Evolutionary conservation across 2,113 vertebrate species (phyloP), one percentile per base, ranked within the genome.

Genomic region (Sprattus sprattus): DNA sequence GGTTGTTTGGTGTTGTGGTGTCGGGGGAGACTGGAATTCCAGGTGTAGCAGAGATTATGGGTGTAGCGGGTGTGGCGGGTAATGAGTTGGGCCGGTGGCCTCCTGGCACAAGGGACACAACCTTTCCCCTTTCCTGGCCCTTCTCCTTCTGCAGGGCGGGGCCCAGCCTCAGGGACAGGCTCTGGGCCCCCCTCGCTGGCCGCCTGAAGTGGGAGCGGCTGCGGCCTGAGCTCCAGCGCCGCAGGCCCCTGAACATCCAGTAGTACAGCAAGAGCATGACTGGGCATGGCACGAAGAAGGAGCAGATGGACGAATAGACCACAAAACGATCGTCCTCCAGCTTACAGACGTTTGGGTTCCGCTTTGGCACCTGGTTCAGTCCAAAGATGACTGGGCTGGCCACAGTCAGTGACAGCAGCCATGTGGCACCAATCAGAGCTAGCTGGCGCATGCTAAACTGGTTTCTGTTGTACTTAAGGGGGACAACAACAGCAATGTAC

Each of bases 231-330:
- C 95, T 93, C 95, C 95, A 95, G 1, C 90, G 92, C 54, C 86
- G 87, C 54, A 95, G 88, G 11, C 95, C 94, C 2, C 91, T 91
- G 85, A 95, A 95, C 90, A 95, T 95, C 91, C 94, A 93, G 83
- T 95, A 95, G 88, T 95, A 95, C 10, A 95, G 90, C 83, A 94
- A 86, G 54, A 95, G 93, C 95, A 95, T 95, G 80, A 95, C 85
- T 0, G 95, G 95, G 50, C 95, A 95, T 6, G 95, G 95, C 83
- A 95, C 93, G 18, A 95, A 95, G 91, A 95, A 95, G 64, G 95
- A 95, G 91, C 95, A 95, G 28, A 95, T 5, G 0, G 94, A 95
- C 0, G 95, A 95, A 89, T 95, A 95, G 52, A 95, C 93, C 84
- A 95, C 93, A 7, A 95, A 95, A 8, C 81, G 92, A n/a, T 94